These are phyloP conservation scores for Menidia beryllina DNA, from an alignment of 2,113 vertebrate genomes.

Conservation along the genomic window DNA sequence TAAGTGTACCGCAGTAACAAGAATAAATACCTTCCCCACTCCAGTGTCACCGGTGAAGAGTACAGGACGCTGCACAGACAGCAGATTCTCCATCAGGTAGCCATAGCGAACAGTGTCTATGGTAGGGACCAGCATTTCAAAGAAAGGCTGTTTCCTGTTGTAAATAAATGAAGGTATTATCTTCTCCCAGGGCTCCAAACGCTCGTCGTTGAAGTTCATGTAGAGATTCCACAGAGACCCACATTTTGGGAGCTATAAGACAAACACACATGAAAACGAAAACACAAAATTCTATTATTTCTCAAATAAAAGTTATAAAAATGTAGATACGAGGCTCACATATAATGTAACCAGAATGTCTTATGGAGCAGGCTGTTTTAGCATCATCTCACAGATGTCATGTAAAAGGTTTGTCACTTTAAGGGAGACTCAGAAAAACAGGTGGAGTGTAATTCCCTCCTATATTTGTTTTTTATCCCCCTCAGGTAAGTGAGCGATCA, in stretches of 20 bases:
- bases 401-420: background rate
- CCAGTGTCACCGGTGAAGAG: conserved; percentile 89
- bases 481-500: conserved; percentile 11
- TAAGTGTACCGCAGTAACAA: fast-evolving
- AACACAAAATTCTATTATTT: background rate
- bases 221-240: conserved; percentile 86
- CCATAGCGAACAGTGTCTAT: conserved; percentile 89
- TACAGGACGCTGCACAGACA: conserved; percentile 86
- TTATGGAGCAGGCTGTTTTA: background rate
- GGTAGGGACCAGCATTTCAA: conserved; percentile 91
- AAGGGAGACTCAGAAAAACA: background rate
- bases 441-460: background rate
- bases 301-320: background rate
- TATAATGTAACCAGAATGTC: background rate
- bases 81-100: conserved; percentile 90
- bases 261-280: background rate
- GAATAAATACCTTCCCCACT: conserved; percentile 87
- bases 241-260: conserved; percentile 81
- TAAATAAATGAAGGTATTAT: conserved; percentile 87
- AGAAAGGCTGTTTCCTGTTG: conserved; percentile 84
- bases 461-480: background rate
- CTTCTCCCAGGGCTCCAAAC: conserved; percentile 85
- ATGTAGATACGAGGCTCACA: background rate
- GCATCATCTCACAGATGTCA: no score
- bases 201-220: conserved; percentile 84